Conservation (phyloP, 2,888 invertebrate genomes). For the Drosophila anomalata region DNA sequence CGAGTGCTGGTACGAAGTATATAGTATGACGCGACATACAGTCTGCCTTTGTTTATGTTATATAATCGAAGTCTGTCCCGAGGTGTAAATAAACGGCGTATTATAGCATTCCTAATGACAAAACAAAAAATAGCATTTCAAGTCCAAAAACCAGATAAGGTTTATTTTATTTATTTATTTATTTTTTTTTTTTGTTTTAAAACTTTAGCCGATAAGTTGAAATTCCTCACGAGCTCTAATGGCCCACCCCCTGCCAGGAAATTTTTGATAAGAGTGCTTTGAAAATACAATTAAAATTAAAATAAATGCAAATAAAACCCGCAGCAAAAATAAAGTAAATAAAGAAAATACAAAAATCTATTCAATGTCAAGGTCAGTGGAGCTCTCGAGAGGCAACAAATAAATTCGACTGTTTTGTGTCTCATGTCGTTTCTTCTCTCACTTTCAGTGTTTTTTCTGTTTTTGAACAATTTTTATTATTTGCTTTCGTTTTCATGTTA, state of each 20-base stretch:
- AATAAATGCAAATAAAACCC: slow-evolving; percentile 22
- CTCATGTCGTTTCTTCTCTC: slow-evolving; percentile 39
- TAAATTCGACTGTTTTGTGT: slow-evolving; percentile 59
- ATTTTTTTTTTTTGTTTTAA: neutral
- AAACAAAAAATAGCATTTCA: slow-evolving; percentile 8
- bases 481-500: slow-evolving; percentile 40
- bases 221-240: slow-evolving; percentile 28
- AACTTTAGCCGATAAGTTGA: slow-evolving; percentile 29
- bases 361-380: slow-evolving; percentile 78
- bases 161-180: neutral
- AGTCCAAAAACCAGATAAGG: slow-evolving; percentile 19
- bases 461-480: slow-evolving; percentile 43
- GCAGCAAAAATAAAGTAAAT: slow-evolving; percentile 26
- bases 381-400: slow-evolving; percentile 48
- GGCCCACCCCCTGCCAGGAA: slow-evolving; percentile 8
- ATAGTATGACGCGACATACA: slow-evolving; percentile 54
- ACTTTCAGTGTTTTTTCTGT: slow-evolving; percentile 27
- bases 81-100: slow-evolving; percentile 51
- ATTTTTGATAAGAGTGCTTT: slow-evolving; percentile 25
- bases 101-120: slow-evolving; percentile 37
- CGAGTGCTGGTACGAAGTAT: neutral
- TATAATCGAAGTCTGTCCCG: slow-evolving; percentile 54
- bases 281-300: slow-evolving; percentile 30
- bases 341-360: slow-evolving; percentile 49
- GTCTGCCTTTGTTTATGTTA: slow-evolving; percentile 67